phyloP scores from a whole-genome alignment of 1,140 invertebrate genomes.

The Diabrotica virgifera region DNA sequence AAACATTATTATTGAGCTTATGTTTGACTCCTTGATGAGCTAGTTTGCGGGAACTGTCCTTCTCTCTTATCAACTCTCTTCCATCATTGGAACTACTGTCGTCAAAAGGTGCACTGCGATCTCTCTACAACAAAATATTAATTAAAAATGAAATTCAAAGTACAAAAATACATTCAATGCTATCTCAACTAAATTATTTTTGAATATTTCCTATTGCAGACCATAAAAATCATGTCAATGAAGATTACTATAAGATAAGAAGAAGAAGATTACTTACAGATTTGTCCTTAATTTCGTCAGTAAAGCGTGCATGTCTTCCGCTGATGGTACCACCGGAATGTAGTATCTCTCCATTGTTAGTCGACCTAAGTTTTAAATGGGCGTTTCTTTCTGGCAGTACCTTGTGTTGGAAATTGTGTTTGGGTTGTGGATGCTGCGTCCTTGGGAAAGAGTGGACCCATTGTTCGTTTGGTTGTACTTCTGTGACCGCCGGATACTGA shows the following conservation, averaged over 20 bases:
- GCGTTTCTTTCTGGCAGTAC: slow-evolving; percentile 63
- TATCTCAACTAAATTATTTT: too few species aligned
- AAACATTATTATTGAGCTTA: slow-evolving; percentile 19
- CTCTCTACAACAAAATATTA: neutral
- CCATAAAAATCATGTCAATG: neutral
- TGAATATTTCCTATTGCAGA: neutral
- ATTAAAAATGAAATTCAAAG: too few species aligned
- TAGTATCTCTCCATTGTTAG: slow-evolving; percentile 75
- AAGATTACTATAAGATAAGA: too few species aligned
- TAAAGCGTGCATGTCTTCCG: slow-evolving; percentile 46
- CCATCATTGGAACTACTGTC: neutral
- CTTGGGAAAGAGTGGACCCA: slow-evolving; percentile 54
- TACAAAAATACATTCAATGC: too few species aligned
- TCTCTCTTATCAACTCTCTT: neutral
- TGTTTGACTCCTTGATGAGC: slow-evolving; percentile 10
- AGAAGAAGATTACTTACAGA: neutral
- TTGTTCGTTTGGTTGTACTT: slow-evolving; percentile 31
- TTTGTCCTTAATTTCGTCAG: slow-evolving; percentile 1
- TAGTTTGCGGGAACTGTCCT: neutral
- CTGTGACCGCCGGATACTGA: slow-evolving; percentile 36
- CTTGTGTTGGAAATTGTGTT: slow-evolving; percentile 52
- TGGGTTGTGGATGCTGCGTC: slow-evolving; percentile 36
- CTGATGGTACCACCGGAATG: slow-evolving; percentile 76
- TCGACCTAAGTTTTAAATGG: slow-evolving; percentile 62
- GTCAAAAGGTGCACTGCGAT: neutral